Base-by-base conservation (phyloP, 2,113 vertebrate species). In the Asarcornis scutulata region DNA sequence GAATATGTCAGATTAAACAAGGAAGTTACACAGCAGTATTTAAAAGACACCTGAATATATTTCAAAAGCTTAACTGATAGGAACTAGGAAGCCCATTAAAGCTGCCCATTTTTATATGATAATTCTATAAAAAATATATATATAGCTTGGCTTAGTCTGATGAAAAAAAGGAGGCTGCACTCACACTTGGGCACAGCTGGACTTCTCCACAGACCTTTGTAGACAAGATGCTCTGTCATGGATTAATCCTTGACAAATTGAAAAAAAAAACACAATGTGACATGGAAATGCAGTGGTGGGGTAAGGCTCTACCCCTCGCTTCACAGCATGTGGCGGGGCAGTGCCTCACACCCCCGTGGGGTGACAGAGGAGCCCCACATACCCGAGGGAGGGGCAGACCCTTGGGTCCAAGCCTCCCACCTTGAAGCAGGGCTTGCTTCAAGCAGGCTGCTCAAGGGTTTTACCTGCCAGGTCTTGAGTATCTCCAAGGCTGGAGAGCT, bases 11-110 rank as follows among this genome's bases (percentile, higher is more conserved):
- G 83, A 44, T 75, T 94, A 93, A 92, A 97, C 36, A 92, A 69
- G 40, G 58, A 87, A 77, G 42, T 89, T 89, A 89, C 80, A 95
- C 91, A 96, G 93, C 80, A 95, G 91, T 96, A 83, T 86, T 95
- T 76, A 88, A 84, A 75, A 92, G 90, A 94, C 53, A 95, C 86
- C 95, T 95, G 94, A 97, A 94, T 79, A 38, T n/a, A 48, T 93
- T 89, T 95, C 75, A 88, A 89, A 90, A 93, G 86, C 64, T 93
- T 93, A 87, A 92, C 77, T 93, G 88, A 93, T 94, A 95, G 3
- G 34, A 93, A 82, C 78, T 76, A 84, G 68, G 81, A 75, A 96
- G 88, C 88, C 60, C 23, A 25, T 64, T 81, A 75, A 56, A 86
- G 87, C 90, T 93, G 71, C 91, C 92, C 18, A 4, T 26, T 93